Percentiles rank a stretch among this genome's conserved stretches.
Conservation (phyloP, 2,888 invertebrate species). For the Agriopis leucophaearia region DNA sequence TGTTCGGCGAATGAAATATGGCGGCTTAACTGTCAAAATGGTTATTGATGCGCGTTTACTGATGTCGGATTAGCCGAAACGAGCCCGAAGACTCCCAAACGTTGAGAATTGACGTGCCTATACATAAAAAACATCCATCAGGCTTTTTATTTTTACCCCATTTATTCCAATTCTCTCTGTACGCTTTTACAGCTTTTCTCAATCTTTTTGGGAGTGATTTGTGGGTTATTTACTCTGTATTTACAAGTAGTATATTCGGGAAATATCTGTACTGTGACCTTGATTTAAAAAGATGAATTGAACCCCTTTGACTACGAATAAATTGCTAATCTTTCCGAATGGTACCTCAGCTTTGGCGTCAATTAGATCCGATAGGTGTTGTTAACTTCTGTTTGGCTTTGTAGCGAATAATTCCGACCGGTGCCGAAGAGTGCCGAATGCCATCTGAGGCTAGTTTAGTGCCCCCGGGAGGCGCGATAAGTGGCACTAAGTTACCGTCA, state of each 20-base stretch:
- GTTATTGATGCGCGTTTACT: conserved; percentile 81
- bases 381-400: conserved; percentile 62
- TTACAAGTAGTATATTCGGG: conserved; percentile 15
- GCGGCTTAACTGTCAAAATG: conserved; percentile 79
- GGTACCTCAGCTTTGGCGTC: conserved; percentile 63
- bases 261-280: conserved; percentile 17
- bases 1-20: conserved; percentile 77
- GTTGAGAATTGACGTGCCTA: conserved; percentile 36
- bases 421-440: conserved; percentile 48
- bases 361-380: conserved; percentile 71
- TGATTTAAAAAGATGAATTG: conserved; percentile 20
- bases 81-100: conserved; percentile 39
- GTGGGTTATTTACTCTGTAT: conserved; percentile 27
- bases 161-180: conserved; percentile 41
- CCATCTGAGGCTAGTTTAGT: conserved; percentile 47
- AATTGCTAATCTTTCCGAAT: conserved; percentile 64
- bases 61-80: conserved; percentile 69
- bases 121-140: conserved; percentile 17
- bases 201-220: conserved; percentile 44
- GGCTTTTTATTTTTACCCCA: conserved; percentile 42
- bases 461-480: conserved; percentile 53
- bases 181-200: conserved; percentile 34
- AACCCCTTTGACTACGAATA: conserved; percentile 42
- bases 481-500: conserved; percentile 60
- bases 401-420: conserved; percentile 36